phyloP scores from a whole-genome alignment of 35 echinoderm and acorn worm genomes.

The Stichopus chloronotus region DNA sequence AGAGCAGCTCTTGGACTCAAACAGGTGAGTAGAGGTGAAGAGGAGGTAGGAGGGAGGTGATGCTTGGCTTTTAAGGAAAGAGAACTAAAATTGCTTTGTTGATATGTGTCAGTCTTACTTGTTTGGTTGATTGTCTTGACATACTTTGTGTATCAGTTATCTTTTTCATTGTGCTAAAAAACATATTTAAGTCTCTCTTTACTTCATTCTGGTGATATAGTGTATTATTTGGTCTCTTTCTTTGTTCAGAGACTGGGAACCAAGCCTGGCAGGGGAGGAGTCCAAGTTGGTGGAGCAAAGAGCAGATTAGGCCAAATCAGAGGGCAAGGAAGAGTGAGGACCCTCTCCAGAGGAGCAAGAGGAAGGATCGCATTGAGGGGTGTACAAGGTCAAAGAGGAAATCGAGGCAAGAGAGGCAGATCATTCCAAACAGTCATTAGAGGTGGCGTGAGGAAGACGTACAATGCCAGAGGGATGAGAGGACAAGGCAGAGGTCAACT shows the following conservation, averaged over 20 bases:
- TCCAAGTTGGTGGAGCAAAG: neutral
- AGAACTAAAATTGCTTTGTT: neutral
- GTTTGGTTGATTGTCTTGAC: neutral
- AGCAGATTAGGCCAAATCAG: conserved; percentile 21
- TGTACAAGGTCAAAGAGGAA: neutral
- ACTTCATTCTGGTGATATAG: too few relatives aligned
- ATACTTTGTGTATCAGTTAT: neutral
- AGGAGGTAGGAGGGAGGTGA: neutral
- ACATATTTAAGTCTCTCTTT: too few relatives aligned
- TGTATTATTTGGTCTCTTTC: too few relatives aligned
- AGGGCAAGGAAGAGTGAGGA: conserved; percentile 17
- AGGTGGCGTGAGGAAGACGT: conserved; percentile 17
- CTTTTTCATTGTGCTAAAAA: neutral
- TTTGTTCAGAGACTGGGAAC: conserved; percentile 67
- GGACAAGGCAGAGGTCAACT: conserved; percentile 5
- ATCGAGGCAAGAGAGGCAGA: conserved; percentile 47
- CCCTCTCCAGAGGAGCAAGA: conserved; percentile 37
- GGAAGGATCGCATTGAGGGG: conserved; percentile 52
- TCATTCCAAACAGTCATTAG: neutral
- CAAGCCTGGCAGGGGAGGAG: conserved; percentile 6
- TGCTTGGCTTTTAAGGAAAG: neutral
- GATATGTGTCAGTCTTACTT: neutral
- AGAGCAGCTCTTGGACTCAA: conserved; percentile 70
- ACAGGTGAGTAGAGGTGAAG: conserved; percentile 1
- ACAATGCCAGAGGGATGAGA: conserved; percentile 3